Evolutionary conservation across 2,797 vertebrate genomes (phyloP).

Genomic region (Bradypodion ventrale): DNA sequence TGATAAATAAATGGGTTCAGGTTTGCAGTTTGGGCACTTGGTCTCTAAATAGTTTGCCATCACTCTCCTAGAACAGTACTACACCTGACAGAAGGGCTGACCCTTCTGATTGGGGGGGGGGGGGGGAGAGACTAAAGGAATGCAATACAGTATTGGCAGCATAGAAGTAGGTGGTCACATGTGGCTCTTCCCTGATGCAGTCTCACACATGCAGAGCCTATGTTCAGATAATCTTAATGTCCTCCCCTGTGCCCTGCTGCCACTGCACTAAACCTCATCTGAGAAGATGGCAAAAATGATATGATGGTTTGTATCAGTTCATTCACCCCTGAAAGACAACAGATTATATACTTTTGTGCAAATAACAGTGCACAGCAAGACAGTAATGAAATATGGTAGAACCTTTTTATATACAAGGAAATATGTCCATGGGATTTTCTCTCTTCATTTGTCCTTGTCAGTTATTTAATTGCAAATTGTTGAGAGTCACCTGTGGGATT

Average conservation of each 20-base stretch:
- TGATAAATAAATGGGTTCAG: no score
- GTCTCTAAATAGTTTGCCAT: no score
- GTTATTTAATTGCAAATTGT: constrained; percentile 36
- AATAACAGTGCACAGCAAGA: constrained; percentile 23
- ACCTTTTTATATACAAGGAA: constrained; percentile 33
- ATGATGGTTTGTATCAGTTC: not conserved
- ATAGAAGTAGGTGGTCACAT: no score
- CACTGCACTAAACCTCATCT: not conserved
- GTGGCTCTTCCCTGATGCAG: no score
- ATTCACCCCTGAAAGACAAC: not conserved
- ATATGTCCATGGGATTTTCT: not conserved
- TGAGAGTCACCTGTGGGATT: constrained; percentile 13
- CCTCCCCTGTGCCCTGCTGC: not conserved
- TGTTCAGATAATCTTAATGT: not conserved
- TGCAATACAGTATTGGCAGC: no score
- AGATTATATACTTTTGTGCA: not conserved
- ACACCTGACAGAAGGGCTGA: no score
- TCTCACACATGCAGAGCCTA: not conserved
- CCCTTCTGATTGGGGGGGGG: no score
- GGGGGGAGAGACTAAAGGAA: no score
- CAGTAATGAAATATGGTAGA: constrained; percentile 38
- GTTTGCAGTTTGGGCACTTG: no score
- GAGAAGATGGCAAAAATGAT: constrained; percentile 10
- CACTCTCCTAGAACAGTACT: no score
- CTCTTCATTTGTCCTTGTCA: constrained; percentile 36